Evolutionary conservation across 2,113 vertebrate species (phyloP).

Genomic region (Crotalus tigris): DNA sequence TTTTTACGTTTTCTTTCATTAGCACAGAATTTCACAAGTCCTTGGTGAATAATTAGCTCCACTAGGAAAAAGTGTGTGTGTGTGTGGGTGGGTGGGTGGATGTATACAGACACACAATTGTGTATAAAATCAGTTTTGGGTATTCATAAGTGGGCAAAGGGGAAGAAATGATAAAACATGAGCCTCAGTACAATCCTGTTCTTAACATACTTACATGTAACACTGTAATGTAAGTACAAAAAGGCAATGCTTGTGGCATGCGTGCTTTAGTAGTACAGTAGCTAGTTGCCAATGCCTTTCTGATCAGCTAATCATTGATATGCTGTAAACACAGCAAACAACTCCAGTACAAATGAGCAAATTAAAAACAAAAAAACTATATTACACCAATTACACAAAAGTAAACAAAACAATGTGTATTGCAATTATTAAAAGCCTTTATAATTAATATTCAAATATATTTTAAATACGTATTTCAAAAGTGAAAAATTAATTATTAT

Average conservation of each 20-base stretch:
- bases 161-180: not conserved
- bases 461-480: conserved; percentile 1
- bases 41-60: conserved; percentile 63
- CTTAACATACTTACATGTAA: not conserved
- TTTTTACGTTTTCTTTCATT: conserved; percentile 61
- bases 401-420: conserved; percentile 51
- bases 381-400: conserved; percentile 32
- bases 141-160: not conserved
- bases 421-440: not conserved
- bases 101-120: not conserved
- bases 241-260: not conserved
- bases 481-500: not conserved
- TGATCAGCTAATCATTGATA: conserved; percentile 52
- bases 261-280: conserved; percentile 29
- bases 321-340: conserved; percentile 32
- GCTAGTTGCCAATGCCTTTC: not conserved
- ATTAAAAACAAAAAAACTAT: conserved; percentile 13
- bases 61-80: conserved; percentile 14
- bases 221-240: not conserved
- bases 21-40: conserved; percentile 57
- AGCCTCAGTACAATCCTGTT: not conserved
- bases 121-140: not conserved
- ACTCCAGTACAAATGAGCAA: conserved; percentile 34
- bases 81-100: not conserved
- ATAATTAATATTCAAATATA: not conserved